These are phyloP conservation scores for Alectoris magna DNA, from an alignment of 2,797 vertebrate species.

Conservation along the genomic window DNA sequence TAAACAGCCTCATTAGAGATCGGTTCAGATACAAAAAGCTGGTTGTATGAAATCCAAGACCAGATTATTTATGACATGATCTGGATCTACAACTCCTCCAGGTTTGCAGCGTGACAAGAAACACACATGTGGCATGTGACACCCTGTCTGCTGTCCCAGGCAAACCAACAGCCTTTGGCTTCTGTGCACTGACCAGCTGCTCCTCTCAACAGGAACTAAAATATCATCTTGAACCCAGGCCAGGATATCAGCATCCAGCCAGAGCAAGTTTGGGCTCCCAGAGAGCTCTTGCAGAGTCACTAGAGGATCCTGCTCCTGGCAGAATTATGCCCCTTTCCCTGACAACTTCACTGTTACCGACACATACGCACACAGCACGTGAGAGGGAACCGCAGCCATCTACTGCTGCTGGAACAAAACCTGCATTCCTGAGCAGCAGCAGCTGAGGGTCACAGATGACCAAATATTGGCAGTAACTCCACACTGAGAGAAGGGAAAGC, in stretches of 20 bases:
- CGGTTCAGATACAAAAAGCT: not conserved
- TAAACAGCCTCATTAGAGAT: not conserved
- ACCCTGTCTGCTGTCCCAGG: accelerated
- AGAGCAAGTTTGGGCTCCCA: not conserved
- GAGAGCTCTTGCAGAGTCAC: not conserved
- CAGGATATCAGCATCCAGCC: constrained; percentile 12
- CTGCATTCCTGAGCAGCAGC: not conserved
- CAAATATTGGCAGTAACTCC: not conserved
- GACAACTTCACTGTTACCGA: not conserved
- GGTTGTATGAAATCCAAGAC: not conserved
- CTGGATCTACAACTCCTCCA: not conserved
- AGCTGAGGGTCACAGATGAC: constrained; percentile 12
- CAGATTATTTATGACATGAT: not conserved
- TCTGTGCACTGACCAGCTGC: not conserved
- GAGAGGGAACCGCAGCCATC: not conserved
- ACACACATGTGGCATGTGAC: accelerated
- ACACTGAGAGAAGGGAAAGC: not conserved
- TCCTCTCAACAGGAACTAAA: constrained; percentile 18
- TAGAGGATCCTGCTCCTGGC: not conserved
- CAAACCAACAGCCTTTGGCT: not conserved
- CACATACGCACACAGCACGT: accelerated
- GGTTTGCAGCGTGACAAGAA: not conserved
- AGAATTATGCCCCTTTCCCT: not conserved
- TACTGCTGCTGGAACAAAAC: not conserved
- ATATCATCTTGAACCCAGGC: not conserved